A percentile compares a stretch with the other conserved stretches of the same genome.
Conservation (phyloP, 2,797 vertebrate species). For the Coluber constrictor region DNA sequence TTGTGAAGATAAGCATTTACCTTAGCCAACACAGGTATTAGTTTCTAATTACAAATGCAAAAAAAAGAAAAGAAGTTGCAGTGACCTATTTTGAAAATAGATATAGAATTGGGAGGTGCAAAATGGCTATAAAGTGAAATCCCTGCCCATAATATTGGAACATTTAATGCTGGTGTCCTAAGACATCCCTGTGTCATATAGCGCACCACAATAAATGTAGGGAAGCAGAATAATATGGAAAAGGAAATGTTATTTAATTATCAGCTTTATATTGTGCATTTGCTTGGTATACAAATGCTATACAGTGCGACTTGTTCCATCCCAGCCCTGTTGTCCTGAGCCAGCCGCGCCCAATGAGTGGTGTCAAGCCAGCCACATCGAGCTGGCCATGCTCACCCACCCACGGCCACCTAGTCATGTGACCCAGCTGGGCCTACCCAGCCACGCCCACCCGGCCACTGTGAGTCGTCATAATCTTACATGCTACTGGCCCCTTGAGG, state of each 20-base stretch:
- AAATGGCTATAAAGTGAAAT: not conserved
- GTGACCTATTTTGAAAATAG: not conserved
- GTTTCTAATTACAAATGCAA: conserved; percentile 1
- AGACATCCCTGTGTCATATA: not conserved
- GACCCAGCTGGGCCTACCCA: too few relatives aligned
- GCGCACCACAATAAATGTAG: not conserved
- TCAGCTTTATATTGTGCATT: not conserved
- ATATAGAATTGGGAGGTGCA: not conserved
- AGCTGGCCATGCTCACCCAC: too few relatives aligned
- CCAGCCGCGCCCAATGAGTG: not conserved
- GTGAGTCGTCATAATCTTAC: too few relatives aligned
- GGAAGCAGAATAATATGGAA: not conserved
- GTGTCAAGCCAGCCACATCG: too few relatives aligned
- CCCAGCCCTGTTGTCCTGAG: too few relatives aligned
- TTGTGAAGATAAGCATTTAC: not conserved
- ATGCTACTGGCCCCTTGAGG: too few relatives aligned
- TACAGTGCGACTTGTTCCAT: not conserved
- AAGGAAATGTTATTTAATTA: not conserved
- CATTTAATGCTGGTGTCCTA: not conserved
- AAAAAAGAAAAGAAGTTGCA: not conserved
- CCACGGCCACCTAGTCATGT: too few relatives aligned
- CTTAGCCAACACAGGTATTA: not conserved
- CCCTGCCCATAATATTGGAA: not conserved
- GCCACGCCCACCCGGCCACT: too few relatives aligned
- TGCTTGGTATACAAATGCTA: not conserved